Percentiles rank a stretch among this genome's conserved stretches.
These are phyloP conservation scores for Halcyon malimbica DNA, from an alignment of 2,113 vertebrate genomes.

Conservation along the genomic window DNA sequence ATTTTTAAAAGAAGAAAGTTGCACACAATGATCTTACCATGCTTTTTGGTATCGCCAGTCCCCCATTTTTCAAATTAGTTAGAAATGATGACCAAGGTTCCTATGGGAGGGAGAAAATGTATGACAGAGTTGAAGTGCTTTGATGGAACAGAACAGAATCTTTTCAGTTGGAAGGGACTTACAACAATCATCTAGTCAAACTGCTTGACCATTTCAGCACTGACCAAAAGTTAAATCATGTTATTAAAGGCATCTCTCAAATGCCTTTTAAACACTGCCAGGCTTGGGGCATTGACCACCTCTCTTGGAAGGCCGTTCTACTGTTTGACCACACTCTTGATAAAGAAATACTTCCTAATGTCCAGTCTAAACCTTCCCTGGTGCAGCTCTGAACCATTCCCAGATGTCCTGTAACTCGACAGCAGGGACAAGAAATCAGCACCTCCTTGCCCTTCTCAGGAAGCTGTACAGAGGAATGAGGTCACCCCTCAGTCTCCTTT, in stretches of 20 bases:
- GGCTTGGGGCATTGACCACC: fast-evolving
- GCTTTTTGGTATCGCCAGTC: constrained; percentile 7
- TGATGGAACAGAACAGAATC: not conserved
- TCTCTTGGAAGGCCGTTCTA: not conserved
- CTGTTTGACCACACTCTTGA: fast-evolving
- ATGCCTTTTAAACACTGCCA: not conserved
- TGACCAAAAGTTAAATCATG: not conserved
- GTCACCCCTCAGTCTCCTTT: not conserved
- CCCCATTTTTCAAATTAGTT: constrained; percentile 50
- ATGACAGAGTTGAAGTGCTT: not conserved
- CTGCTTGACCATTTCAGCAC: not conserved
- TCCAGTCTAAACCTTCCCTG: not conserved
- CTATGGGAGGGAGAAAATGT: constrained; percentile 63
- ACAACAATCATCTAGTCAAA: not conserved
- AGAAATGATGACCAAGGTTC: constrained; percentile 87
- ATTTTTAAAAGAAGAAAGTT: not conserved
- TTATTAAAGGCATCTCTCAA: not conserved
- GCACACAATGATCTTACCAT: constrained; percentile 67
- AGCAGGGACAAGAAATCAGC: not conserved
- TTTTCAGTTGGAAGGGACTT: not conserved
- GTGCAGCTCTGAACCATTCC: not conserved
- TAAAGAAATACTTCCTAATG: not conserved
- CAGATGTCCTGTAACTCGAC: fast-evolving
- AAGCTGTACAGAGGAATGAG: not conserved
- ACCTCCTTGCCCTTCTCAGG: not conserved